A percentile compares a stretch with the other conserved stretches of the same genome.
Evolutionary conservation across 37 sponge, comb jelly and placozoan species (phyloP).

Genomic region (Oopsacas minuta): DNA sequence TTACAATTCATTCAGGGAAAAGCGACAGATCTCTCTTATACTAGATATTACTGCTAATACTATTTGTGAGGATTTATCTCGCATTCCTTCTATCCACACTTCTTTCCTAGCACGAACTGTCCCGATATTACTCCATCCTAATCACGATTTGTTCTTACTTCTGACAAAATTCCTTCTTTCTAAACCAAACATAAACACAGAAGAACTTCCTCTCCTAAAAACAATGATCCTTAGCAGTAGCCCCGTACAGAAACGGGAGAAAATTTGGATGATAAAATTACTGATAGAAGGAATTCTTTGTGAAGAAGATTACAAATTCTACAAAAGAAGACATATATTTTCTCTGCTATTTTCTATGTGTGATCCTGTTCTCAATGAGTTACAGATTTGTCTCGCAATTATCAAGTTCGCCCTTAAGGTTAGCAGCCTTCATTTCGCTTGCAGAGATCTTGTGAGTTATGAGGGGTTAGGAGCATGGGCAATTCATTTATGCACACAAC

Average conservation of each 20-base stretch:
- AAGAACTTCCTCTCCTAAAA: not conserved
- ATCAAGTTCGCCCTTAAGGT: not conserved
- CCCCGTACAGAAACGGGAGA: conserved; percentile 26
- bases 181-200: not conserved
- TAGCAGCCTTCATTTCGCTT: not conserved
- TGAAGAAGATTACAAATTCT: conserved; percentile 41
- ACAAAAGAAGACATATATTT: conserved; percentile 28
- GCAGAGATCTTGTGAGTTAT: not conserved
- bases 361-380: not conserved
- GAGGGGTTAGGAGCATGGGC: not conserved
- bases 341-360: conserved; percentile 16
- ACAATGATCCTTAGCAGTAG: not conserved
- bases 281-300: conserved; percentile 39
- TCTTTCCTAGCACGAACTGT: not conserved
- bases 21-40: conserved; percentile 39
- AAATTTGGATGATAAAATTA: conserved; percentile 43
- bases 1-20: conserved; percentile 46
- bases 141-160: not conserved
- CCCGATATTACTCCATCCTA: not conserved
- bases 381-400: not conserved
- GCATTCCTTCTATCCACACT: conserved; percentile 6
- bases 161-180: conserved; percentile 12
- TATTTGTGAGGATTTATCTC: not conserved
- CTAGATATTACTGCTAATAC: conserved; percentile 14
- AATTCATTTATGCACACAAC: not conserved